These are phyloP conservation scores for Lithophane ornitopus DNA, from an alignment of 2,888 invertebrate genomes.

Conservation along the genomic window DNA sequence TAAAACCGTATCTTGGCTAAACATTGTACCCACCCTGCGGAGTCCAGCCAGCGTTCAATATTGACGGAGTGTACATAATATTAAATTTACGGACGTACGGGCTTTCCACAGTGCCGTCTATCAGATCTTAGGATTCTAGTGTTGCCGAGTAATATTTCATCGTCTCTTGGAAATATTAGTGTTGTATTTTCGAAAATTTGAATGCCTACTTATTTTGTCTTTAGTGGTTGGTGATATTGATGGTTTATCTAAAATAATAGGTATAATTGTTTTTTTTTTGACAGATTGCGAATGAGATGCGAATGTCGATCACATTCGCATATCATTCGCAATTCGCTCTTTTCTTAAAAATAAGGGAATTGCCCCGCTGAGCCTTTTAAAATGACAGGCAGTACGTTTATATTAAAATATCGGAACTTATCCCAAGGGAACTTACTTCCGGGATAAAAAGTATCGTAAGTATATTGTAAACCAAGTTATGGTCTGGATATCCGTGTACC, in stretches of 20 bases:
- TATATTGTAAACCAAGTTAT: too few species aligned
- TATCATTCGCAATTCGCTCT: too few species aligned
- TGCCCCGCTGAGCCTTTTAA: too few species aligned
- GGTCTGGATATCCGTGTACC: neutral
- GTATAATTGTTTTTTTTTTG: too few species aligned
- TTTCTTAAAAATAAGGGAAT: too few species aligned
- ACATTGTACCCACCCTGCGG: constrained; percentile 43
- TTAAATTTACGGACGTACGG: constrained; percentile 52
- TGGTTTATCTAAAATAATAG: neutral
- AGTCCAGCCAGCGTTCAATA: constrained; percentile 51
- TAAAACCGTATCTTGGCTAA: constrained; percentile 49
- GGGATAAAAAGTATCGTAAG: neutral
- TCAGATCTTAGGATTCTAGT: constrained; percentile 22
- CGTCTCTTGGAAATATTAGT: constrained; percentile 7
- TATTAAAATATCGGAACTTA: neutral
- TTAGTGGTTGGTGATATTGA: neutral
- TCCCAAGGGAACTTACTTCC: neutral
- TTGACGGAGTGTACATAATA: constrained; percentile 60
- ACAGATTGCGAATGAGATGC: too few species aligned
- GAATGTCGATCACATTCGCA: too few species aligned
- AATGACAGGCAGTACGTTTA: neutral
- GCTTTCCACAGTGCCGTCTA: constrained; percentile 18
- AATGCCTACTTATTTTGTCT: neutral
- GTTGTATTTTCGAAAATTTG: neutral
- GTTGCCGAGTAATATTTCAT: constrained; percentile 17